Base-by-base conservation (phyloP, 2,888 invertebrate species). In the Amblyteles armatorius region DNA sequence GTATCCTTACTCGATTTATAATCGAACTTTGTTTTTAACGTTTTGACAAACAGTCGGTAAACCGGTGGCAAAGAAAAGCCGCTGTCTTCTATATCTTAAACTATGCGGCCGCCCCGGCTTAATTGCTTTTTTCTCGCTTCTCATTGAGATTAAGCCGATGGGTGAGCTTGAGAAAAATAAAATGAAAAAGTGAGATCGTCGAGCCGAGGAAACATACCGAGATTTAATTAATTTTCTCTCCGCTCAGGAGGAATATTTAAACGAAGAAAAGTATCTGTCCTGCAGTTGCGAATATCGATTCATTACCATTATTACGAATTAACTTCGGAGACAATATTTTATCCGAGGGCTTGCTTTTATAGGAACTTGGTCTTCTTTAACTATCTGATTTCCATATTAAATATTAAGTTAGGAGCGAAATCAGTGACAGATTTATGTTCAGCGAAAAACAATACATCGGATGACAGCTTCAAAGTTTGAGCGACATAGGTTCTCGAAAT, bases 11-110 rank as follows among this genome's bases (percentile, higher is more conserved):
- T 57, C 22, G 57, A 77, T 77, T 80, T 79, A 83, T 57, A 57
- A 57, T 57, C 22, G 22, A 13, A 26, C 11, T 57, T 1, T 91
- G 91, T 90, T 92, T 92, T 93, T 91, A 91, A 93, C 90, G 92
- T 90, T 88, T 90, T 91, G 92, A 88, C 89, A 92, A 90, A 91
- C 90, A 88, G 89, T 57, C 57, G 26, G 22, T 26, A 26, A 57
- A 13, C 19, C 26, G 57, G 22, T 5, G 22, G 13, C 4, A 48
- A 48, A 48, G 44, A 48, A 40, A 40, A 48, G 16, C 16, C 85
- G 79, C 87, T 84, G 84, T 81, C 88, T 90, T 16, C 3, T 48
- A 48, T 48, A 3, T 85, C 86, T 85, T 87, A 89, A 90, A 89
- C 86, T 87, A 87, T 85, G 80, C 84, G 83, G 84, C 82, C 87